These are phyloP conservation scores for Pedetes capensis DNA, from an alignment of 2,113 vertebrate species.

Conservation along the genomic window DNA sequence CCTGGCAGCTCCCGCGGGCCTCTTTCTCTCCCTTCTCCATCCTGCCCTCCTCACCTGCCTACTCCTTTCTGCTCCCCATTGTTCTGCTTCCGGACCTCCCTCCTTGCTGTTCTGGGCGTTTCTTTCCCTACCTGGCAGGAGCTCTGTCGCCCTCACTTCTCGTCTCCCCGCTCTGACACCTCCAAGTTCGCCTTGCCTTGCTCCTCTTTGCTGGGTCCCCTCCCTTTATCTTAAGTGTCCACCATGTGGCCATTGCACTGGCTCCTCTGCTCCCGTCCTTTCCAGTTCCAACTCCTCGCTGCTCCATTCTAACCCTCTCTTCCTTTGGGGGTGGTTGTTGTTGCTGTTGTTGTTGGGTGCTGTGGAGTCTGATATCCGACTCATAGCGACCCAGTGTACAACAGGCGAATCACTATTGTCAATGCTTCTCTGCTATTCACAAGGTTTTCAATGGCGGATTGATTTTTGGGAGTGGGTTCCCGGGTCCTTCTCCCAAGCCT, in stretches of 20 bases:
- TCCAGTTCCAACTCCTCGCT: neutral
- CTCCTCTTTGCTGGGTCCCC: neutral
- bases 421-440: no score
- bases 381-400: no score
- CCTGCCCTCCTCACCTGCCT: neutral
- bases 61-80: neutral
- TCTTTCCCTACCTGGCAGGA: neutral
- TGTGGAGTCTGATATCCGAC: no score
- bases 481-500: no score
- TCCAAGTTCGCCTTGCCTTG: neutral
- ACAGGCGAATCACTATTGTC: no score
- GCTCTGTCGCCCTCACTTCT: neutral
- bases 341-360: no score
- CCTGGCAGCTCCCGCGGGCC: no score
- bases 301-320: neutral
- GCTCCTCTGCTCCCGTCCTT: neutral
- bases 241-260: fast-evolving
- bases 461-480: no score
- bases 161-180: neutral
- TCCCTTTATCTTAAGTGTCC: neutral
- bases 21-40: neutral
- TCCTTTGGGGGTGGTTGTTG: no score
- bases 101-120: neutral
- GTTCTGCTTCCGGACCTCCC: neutral
- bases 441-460: no score